Base-by-base conservation (phyloP, 2,888 invertebrate species). In the Spialia ferax region DNA sequence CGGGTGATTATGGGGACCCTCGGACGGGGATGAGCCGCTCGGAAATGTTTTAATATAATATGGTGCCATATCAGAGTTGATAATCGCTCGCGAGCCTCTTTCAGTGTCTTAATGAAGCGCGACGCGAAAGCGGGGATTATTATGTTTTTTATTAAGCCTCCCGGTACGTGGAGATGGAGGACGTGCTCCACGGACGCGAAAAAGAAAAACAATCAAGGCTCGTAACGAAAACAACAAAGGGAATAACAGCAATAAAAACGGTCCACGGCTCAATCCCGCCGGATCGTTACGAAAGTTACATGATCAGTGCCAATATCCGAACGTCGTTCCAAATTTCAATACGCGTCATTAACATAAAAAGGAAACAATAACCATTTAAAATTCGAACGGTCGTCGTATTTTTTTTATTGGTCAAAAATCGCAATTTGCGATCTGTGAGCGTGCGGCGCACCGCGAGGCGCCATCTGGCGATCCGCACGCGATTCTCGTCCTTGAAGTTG, bases 301-400 rank as follows among this genome's bases (percentile, higher is more conserved):
- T 88, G 88, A 82, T 82, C 83, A 79, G 77, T 77, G 79, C 75
- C 79, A 78, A 81, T 82, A 79, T 81, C 84, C 80, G 85, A 85
- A 84, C 86, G 84, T 83, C 86, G 86, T 84, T 86, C 80, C 85
- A 84, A 85, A 88, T 87, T 88, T 88, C 87, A 89, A 90, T 89
- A 86, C 86, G 82, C 86, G 83, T 79, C 89, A 93, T 92, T 91
- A 92, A 85, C 90, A 91, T 93, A 91, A 93, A 93, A 91, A 88
- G 86, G 87, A 88, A 91, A 93, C 91, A 91, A 91, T 92, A 93
- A 91, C 90, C 89, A 84, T 93, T 92, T 89, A 89, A 91, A 91
- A 90, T 89, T 88, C 85, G 87, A 84, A 88, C 85, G 83, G 85
- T 84, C 81, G 82, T 85, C 85, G 84, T 84, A 80, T 32, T 38